Base-by-base conservation (phyloP, 2,888 invertebrate genomes). In the Cotesia congregata region DNA sequence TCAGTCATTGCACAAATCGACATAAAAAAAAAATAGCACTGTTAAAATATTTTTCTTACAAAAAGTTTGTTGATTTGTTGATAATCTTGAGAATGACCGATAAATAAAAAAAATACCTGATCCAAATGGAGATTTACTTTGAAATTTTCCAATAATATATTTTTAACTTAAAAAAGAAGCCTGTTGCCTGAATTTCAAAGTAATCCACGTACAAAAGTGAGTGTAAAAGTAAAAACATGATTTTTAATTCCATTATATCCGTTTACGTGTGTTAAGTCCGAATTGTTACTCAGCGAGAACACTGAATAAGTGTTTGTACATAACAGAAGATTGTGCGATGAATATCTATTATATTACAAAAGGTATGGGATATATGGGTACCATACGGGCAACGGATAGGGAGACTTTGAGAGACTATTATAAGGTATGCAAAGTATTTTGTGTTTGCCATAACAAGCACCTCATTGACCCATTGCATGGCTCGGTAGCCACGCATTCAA, bases 371-470 rank as follows among this genome's bases (percentile, higher is more conserved):
- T 30, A 4, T 30, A 30, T 30, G 30, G 30, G 30, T 30, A 30
- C 30, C 30, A 30, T 30, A 30, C 30, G 30, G 30, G 30, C 30
- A 3, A 3, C 30, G 3, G 30, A 3, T 30, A 30, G 30, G 3
- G 50, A 50, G 12, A 12, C 9, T 12, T 50, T 12, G 12, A 3
- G 50, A 50, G 9, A 12, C 3, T 50, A 50, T 73, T 30, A 75
- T 82, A 83, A 84, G 83, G 83, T 87, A 88, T 88, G 88, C 87
- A 88, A 88, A 88, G 85, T 83, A 85, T 85, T 87, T 82, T 87
- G 87, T 87, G 88, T 87, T 86, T 82, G 82, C 85, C 86, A 88
- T 88, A 87, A 88, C 87, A 87, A 88, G 87, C 85, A 87, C 85
- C 87, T 88, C 87, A 86, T 88, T 88, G 88, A 87, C 86, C 87